Base-by-base conservation (phyloP, 2,888 invertebrate species). In the Odontomyia ornata region DNA sequence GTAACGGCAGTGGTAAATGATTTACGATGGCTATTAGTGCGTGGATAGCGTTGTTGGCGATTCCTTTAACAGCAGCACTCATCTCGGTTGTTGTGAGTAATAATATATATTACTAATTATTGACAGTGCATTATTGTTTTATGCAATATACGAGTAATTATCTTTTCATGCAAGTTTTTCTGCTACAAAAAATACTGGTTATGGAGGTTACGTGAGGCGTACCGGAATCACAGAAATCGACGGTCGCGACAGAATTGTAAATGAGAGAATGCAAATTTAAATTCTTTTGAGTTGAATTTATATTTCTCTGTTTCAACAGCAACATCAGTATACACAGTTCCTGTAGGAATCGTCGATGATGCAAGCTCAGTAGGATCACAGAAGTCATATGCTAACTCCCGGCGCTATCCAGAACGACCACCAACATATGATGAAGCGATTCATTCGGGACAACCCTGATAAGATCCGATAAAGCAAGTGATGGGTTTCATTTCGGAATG, bases 221-320 rank as follows among this genome's bases (percentile, higher is more conserved):
- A 56, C n/a, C 56, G 56, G 56, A 72, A 72, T 30, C 72, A 72
- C 27, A 25, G 72, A 27, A 72, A 72, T 72, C 27, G 56, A n/a
- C 72, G 56, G 18, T 28, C 56, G 9, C 25, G 72, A 56, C 72
- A 72, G 46, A 72, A 72, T 56, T 72, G 72, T 72, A 30, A n/a
- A n/a, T n/a, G n/a, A 56, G 72, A 13, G n/a, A 28, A 28, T 62
- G 18, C 69, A 46, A 23, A 23, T 1, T 62, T 62, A 13, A 56
- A 56, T 43, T 13, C 43, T 56, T 56, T 15, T 56, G 18, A 56
- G 13, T 25, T 62, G 25, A 25, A n/a, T n/a, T n/a, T n/a, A n/a
- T n/a, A n/a, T n/a, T n/a, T n/a, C n/a, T n/a, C n/a, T n/a, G n/a
- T n/a, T n/a, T n/a, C n/a, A 25, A n/a, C 15, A 72, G 72, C 72